Base-by-base conservation (phyloP, 2,113 vertebrate genomes). In the Loxodonta africana region DNA sequence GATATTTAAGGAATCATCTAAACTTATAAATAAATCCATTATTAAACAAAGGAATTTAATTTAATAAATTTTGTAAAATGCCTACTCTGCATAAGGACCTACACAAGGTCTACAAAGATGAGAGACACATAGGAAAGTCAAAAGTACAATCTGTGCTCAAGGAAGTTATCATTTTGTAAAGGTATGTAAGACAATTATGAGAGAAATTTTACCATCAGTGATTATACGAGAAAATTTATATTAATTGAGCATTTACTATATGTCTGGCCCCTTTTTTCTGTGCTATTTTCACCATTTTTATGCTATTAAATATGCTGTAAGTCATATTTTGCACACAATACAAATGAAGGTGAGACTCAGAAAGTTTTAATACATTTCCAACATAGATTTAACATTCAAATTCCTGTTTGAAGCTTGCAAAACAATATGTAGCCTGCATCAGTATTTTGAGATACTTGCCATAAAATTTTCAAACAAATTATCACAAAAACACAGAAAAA, bases 1-100 rank as follows among this genome's bases (percentile, higher is more conserved):
- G 20, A 28, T 48, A 10, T 74, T 96, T 73, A 95, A 85, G 9
- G 11, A 87, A 86, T 90, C 26, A 77, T 87, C 25, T 83, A 67
- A 71, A 83, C 89, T 37, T 73, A 33, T 48, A 82, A 82, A 74
- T 37, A 73, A 37, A 20, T 33, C 18, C 11, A 57, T 28, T 77
- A 57, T 18, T 73, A 77, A 85, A 33, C 28, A 83, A 84, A 94
- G 0, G 0, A 28, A 82, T 65, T 93, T 62, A 87, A 51, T 51
- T 73, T 51, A 25, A 57, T 88, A 51, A 33, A 53, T 62, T 84
- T 63, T 73, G 46, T 85, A 60, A 82, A 81, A 63, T 90, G 2
- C 8, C 2, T 8, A 67, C 20, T 62, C 20, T 76, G 0, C 37
- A 0, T 81, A 77, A 65, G 37, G 37, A 60, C 21, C 25, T 37